These are phyloP conservation scores for Corythornis madagascariensis DNA, from an alignment of 2,113 vertebrate species.

Conservation along the genomic window DNA sequence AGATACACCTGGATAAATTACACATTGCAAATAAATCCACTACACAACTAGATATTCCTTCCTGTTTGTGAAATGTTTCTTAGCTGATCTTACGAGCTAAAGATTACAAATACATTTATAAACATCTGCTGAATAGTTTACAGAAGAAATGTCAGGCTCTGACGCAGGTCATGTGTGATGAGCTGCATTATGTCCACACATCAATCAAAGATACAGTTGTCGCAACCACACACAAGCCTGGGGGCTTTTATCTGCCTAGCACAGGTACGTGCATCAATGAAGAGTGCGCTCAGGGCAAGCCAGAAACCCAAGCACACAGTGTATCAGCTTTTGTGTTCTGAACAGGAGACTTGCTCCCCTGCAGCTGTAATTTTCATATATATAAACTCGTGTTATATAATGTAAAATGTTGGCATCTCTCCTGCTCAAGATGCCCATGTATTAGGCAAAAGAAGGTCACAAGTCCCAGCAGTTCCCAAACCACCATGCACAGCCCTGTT, in stretches of 20 bases:
- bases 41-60: constrained; percentile 17
- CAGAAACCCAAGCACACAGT: background rate
- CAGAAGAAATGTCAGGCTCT: constrained; percentile 53
- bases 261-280: background rate
- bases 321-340: background rate
- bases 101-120: constrained; percentile 40
- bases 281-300: background rate
- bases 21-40: background rate
- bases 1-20: constrained; percentile 19
- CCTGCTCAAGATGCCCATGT: background rate
- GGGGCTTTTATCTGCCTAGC: background rate
- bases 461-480: background rate
- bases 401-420: background rate
- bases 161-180: constrained; percentile 9
- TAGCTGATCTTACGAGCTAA: constrained; percentile 31
- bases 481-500: background rate
- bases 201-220: background rate
- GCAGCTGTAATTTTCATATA: background rate
- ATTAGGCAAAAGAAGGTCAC: background rate
- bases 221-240: background rate
- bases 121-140: constrained; percentile 56
- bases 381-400: background rate
- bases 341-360: background rate
- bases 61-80: constrained; percentile 52
- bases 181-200: background rate